phyloP scores from a whole-genome alignment of 2,888 invertebrate species.

The Lochmaea crataegi region DNA sequence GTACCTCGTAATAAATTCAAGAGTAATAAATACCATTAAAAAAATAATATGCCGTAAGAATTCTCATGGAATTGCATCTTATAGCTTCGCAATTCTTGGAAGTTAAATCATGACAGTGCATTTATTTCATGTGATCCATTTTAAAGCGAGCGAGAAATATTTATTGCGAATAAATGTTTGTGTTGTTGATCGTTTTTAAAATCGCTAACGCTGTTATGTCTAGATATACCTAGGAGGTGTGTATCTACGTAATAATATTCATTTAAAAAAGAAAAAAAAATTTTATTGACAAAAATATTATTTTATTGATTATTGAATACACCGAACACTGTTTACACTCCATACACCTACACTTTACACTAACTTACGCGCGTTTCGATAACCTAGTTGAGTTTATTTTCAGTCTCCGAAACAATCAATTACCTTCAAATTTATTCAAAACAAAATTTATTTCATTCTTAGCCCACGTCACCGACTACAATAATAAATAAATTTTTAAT shows the following conservation, averaged over 20 bases:
- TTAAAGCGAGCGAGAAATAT: constrained; percentile 24
- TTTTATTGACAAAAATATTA: too few relatives aligned
- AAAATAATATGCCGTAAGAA: neutral
- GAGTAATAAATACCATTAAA: constrained; percentile 23
- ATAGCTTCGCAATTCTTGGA: constrained; percentile 32
- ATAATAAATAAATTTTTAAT: too few relatives aligned
- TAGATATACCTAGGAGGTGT: constrained; percentile 30
- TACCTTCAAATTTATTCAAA: too few relatives aligned
- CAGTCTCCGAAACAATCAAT: too few relatives aligned
- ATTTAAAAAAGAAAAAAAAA: neutral
- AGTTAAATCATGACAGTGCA: constrained; percentile 39
- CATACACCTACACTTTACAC: too few relatives aligned
- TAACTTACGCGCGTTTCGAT: too few relatives aligned
- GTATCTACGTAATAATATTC: constrained; percentile 21
- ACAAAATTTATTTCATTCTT: too few relatives aligned
- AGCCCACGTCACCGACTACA: too few relatives aligned
- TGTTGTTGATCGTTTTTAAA: constrained; percentile 36
- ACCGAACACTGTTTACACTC: too few relatives aligned
- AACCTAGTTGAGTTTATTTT: too few relatives aligned
- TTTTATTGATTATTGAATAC: too few relatives aligned
- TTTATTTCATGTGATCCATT: constrained; percentile 40
- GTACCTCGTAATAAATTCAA: constrained; percentile 3
- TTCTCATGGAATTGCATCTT: constrained; percentile 20
- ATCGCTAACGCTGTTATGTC: constrained; percentile 40
- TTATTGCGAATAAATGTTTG: constrained; percentile 38